phyloP scores from a whole-genome alignment of 1,140 invertebrate species.

The Zelostemma sp. region DNA sequence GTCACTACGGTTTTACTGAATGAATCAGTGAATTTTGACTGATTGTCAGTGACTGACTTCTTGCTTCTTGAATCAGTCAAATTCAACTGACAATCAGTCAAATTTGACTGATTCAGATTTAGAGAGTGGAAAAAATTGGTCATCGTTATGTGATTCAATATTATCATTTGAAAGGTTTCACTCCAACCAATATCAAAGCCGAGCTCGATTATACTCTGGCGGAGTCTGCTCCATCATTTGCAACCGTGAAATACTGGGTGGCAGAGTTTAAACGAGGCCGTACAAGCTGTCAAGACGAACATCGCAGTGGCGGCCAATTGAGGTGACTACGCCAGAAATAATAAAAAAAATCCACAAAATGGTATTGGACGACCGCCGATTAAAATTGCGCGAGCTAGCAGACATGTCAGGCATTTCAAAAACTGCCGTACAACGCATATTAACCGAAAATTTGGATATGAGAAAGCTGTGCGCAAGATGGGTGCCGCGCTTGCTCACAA shows the following conservation, averaged over 20 bases:
- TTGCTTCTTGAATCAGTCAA: too few species aligned
- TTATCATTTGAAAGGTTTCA: slow-evolving; percentile 21
- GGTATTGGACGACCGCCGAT: too few species aligned
- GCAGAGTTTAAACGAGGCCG: slow-evolving; percentile 56
- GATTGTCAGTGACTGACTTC: too few species aligned
- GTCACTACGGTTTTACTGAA: too few species aligned
- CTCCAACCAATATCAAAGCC: slow-evolving; percentile 15
- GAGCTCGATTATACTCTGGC: slow-evolving; percentile 29
- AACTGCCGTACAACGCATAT: slow-evolving; percentile 7
- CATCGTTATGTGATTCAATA: slow-evolving; percentile 22
- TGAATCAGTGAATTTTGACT: too few species aligned
- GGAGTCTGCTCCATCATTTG: slow-evolving; percentile 49
- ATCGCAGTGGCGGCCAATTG: slow-evolving; percentile 43
- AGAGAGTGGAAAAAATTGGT: too few species aligned
- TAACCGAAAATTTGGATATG: slow-evolving; percentile 16
- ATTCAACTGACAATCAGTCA: too few species aligned
- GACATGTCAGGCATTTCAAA: neutral
- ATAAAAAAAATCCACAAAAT: too few species aligned
- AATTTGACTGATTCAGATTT: too few species aligned
- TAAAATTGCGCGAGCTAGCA: neutral
- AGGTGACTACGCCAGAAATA: too few species aligned
- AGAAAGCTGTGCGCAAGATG: slow-evolving; percentile 35
- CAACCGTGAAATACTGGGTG: slow-evolving; percentile 53
- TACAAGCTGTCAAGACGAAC: slow-evolving; percentile 44
- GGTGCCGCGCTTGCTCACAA: too few species aligned